Conservation (phyloP, 2,113 vertebrate species). For the Enhydra lutris region DNA sequence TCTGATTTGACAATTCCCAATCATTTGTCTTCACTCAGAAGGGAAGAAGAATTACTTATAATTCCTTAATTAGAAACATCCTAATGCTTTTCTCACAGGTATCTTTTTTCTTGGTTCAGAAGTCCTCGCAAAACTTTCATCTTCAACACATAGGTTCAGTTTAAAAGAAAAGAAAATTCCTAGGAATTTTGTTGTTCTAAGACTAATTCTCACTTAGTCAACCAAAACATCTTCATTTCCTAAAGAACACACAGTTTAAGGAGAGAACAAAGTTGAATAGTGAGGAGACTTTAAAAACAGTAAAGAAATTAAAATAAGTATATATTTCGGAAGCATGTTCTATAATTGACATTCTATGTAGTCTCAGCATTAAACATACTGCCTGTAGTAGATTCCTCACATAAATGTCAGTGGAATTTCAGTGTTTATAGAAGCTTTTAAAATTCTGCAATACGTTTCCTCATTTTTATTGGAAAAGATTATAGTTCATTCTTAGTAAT, state of each 20-base stretch:
- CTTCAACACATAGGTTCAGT: background rate
- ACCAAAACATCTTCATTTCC: background rate
- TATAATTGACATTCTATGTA: background rate
- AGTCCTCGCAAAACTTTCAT: background rate
- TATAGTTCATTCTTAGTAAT: background rate
- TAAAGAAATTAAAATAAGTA: background rate
- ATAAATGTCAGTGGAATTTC: background rate
- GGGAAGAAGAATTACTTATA: background rate
- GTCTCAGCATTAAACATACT: background rate
- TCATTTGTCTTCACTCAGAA: background rate
- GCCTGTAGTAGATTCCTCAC: background rate
- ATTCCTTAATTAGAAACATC: background rate
- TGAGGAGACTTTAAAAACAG: background rate
- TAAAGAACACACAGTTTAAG: background rate
- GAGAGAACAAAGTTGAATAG: background rate
- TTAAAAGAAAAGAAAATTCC: background rate
- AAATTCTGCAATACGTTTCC: background rate
- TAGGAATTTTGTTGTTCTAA: background rate
- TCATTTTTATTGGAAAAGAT: conserved; percentile 37
- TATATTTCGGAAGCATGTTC: background rate
- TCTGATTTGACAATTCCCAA: background rate
- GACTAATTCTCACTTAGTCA: background rate
- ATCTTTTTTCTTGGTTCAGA: background rate
- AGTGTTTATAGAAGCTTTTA: conserved; percentile 30
- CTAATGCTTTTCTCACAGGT: background rate